Base-by-base conservation (phyloP, 2,888 invertebrate genomes). In the Acleris cristana region DNA sequence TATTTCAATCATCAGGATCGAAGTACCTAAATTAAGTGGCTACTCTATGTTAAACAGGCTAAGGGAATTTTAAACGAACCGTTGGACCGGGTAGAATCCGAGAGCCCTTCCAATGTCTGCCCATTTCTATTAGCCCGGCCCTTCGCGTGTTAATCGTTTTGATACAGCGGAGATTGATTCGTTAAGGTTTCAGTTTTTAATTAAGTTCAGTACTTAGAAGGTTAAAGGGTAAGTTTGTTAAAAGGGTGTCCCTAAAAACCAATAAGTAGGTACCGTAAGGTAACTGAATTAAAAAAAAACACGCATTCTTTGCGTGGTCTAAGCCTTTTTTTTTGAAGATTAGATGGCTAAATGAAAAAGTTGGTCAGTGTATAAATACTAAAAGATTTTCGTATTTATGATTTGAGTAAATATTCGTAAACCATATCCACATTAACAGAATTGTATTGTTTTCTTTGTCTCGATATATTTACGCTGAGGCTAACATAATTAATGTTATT, bases 101-200 rank as follows among this genome's bases (percentile, higher is more conserved):
- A 61, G 45, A 45, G 62, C 56, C 56, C 49, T 53, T 45, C 61
- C 18, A 12, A 56, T 18, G 56, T 16, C 56, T 21, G 51, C 34
- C 62, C 68, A 63, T 68, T 64, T 69, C 72, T 71, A 73, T 76
- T 75, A 75, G 68, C 69, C 21, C 51, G 68, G 62, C 70, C 71
- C 71, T 71, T 70, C 69, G 64, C 71, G 71, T 70, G 72, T 71
- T 76, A 79, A 80, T 74, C 74, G 74, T 73, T 76, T 78, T 78
- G 80, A 80, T 82, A 81, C 75, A 69, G 78, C 79, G 76, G 76
- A 82, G 82, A 83, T 83, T 83, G 81, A 83, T 79, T 81, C 78
- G 74, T 71, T 76, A 71, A 73, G 64, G 58, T 58, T 71, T 69
- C 53, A 64, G 65, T 69, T 70, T 59, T 70, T 67, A 61, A 55